Conservation (phyloP, 2,888 invertebrate species). For the Mystacides longicornis region DNA sequence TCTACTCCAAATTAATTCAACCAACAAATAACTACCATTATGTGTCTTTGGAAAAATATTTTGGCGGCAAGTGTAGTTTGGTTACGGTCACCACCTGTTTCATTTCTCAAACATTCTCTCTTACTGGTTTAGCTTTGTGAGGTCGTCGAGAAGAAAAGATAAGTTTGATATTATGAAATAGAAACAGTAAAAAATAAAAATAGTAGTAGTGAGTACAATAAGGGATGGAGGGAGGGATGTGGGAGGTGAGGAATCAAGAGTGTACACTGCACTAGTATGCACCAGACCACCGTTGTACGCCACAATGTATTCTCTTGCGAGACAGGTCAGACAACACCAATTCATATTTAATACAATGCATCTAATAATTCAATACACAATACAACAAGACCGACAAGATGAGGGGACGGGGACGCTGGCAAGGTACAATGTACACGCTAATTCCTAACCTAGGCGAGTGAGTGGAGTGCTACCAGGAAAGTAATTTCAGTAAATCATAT, state of each 20-base stretch:
- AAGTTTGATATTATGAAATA: background rate
- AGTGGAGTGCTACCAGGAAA: conserved; percentile 53
- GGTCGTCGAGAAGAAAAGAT: too few relatives aligned
- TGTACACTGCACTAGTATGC: conserved; percentile 24
- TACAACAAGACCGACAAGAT: too few relatives aligned
- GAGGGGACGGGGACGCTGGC: conserved; percentile 7
- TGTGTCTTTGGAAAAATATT: conserved; percentile 27
- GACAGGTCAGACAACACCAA: too few relatives aligned
- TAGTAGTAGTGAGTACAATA: conserved; percentile 10
- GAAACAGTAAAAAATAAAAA: conserved; percentile 11
- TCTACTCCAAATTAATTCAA: conserved; percentile 15
- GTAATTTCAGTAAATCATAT: conserved; percentile 49
- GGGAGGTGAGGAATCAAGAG: conserved; percentile 21
- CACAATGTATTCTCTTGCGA: too few relatives aligned
- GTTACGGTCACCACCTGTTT: conserved; percentile 7
- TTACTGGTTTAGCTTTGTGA: background rate
- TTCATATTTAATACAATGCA: too few relatives aligned
- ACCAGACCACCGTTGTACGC: conserved; percentile 1
- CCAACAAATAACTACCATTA: conserved; percentile 11
- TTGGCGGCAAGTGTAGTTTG: conserved; percentile 3
- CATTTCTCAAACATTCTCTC: background rate
- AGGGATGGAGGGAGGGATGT: conserved; percentile 7
- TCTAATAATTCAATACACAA: too few relatives aligned
- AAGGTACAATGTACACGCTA: conserved; percentile 40
- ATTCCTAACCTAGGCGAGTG: conserved; percentile 47